These are phyloP conservation scores for Eublepharis macularius DNA, from an alignment of 2,113 vertebrate species.

Conservation along the genomic window DNA sequence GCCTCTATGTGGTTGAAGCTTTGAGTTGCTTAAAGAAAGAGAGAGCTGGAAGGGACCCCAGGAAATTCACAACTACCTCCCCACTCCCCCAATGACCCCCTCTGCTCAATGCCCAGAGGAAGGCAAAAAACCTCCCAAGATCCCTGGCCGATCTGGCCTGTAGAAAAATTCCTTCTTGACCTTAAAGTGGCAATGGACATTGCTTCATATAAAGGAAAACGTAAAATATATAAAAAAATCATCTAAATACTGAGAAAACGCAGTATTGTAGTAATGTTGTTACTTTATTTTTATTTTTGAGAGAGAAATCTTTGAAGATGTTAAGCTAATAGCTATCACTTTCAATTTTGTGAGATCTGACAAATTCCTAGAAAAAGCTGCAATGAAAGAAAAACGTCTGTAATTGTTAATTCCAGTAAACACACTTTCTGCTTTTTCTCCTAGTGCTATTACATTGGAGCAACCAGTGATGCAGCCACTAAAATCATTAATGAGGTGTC, in stretches of 20 bases:
- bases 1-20: not conserved
- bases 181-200: no score
- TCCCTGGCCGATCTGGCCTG: no score
- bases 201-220: not conserved
- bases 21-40: no score
- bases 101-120: no score
- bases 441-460: constrained; percentile 97
- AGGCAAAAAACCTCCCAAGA: no score
- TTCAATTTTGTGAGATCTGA: not conserved
- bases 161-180: no score
- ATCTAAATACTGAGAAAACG: not conserved
- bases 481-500: constrained; percentile 97
- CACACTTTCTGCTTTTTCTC: constrained; percentile 32
- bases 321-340: not conserved
- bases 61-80: no score
- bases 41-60: no score
- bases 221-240: no score
- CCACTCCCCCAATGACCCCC: no score
- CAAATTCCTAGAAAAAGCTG: not conserved
- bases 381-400: not conserved
- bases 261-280: not conserved
- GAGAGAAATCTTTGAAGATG: not conserved
- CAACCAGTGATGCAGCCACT: constrained; percentile 94
- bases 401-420: not conserved
- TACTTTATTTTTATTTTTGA: not conserved